Evolutionary conservation across 2,113 vertebrate genomes (phyloP), one percentile per base, ranked within the genome.

Genomic region (Cryptomyrus ogoouensis): DNA sequence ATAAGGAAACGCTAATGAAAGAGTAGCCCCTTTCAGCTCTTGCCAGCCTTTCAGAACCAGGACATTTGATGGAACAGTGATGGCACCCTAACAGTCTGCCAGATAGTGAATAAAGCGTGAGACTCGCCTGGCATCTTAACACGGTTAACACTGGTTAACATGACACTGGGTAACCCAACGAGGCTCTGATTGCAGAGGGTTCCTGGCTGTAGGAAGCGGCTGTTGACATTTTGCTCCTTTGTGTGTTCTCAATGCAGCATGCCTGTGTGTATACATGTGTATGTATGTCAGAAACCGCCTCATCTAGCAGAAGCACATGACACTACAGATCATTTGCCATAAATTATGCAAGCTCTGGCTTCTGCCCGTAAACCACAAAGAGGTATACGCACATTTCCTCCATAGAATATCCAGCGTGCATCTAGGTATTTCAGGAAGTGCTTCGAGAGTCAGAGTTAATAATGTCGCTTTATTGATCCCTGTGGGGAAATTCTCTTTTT

Each of bases 1-100:
- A 77, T 77, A 77, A 31, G 27, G 35, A 80, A 74, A 74, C 4
- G 27, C 3, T 31, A 74, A 74, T 74, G 31, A 4, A 74, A 35
- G 74, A 80, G 74, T 39, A 19, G 35, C 74, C 74, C 62, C 35
- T 39, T 80, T 80, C 74, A 80, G 74, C 74, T 13, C 74, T 15
- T 80, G 13, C 74, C 74, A 80, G 35, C 74, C 74, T 80, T 80
- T 80, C 74, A 80, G 74, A 80, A 80, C 31, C 74, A 42, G 74
- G 15, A 80, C 74, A 80, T 80, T 42, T 42, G 74, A 80, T 80
- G 31, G 74, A 80, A 80, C 15, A 42, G 31, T 19, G 35, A 42
- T 80, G 31, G 35, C 74, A 21, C 74, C 35, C 74, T 80, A 17
- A 80, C 74, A 2, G 13, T 39, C 35, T 35, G 35, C 74, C 74